Percentiles rank a stretch among this genome's conserved stretches.
These are phyloP conservation scores for Charanyca ferruginea DNA, from an alignment of 2,888 invertebrate genomes.

Conservation along the genomic window DNA sequence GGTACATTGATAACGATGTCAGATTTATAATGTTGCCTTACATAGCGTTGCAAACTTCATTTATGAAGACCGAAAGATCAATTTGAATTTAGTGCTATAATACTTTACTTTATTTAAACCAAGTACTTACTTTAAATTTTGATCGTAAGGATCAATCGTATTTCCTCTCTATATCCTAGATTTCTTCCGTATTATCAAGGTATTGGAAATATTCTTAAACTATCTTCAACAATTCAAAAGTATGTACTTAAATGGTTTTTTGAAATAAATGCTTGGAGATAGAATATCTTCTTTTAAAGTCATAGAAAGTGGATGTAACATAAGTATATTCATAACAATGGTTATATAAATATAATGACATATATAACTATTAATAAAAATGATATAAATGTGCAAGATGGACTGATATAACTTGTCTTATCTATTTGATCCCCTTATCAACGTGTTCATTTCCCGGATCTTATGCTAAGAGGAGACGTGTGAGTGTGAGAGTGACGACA, in stretches of 20 bases:
- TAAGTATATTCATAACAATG: background rate
- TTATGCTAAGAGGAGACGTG: slow-evolving; percentile 14
- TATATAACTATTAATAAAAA: slow-evolving; percentile 32
- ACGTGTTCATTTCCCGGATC: slow-evolving; percentile 22
- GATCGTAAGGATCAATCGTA: background rate
- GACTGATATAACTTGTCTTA: slow-evolving; percentile 35
- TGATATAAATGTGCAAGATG: slow-evolving; percentile 17
- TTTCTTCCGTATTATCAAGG: background rate
- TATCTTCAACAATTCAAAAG: no score
- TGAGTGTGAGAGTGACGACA: slow-evolving; percentile 35
- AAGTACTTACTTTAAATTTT: background rate
- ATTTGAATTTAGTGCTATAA: background rate
- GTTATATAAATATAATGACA: slow-evolving; percentile 4
- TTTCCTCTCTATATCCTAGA: background rate
- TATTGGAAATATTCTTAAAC: background rate
- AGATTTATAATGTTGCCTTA: background rate
- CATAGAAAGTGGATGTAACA: background rate
- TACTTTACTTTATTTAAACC: no score
- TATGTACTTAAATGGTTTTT: no score
- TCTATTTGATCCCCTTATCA: slow-evolving; percentile 40
- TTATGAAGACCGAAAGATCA: background rate
- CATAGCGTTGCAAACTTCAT: background rate
- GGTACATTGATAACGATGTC: no score
- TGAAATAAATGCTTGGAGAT: no score
- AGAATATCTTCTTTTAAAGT: no score